Evolutionary conservation across 1,140 invertebrate species (phyloP).

Genomic region (Hyphantria cunea): DNA sequence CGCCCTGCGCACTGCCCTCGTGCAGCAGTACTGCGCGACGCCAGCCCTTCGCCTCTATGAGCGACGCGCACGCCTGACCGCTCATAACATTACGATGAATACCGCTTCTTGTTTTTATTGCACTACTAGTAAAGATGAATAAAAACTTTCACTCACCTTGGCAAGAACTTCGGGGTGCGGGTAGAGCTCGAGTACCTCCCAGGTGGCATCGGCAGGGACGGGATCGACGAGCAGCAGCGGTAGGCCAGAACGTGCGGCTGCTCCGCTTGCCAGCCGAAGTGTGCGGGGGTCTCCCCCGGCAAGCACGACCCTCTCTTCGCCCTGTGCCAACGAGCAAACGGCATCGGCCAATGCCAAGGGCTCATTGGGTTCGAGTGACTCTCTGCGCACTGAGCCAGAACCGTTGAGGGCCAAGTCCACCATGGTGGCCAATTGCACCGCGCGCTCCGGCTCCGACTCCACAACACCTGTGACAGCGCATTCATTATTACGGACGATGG

Average conservation of each 20-base stretch:
- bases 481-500: background rate
- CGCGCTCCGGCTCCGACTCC: slow-evolving; percentile 38
- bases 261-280: slow-evolving; percentile 39
- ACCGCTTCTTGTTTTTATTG: slow-evolving; percentile 30
- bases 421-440: slow-evolving; percentile 43
- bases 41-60: slow-evolving; percentile 64
- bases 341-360: slow-evolving; percentile 48
- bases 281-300: slow-evolving; percentile 36
- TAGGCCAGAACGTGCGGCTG: slow-evolving; percentile 56
- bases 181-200: slow-evolving; percentile 48
- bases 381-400: slow-evolving; percentile 29
- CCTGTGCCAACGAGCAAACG: slow-evolving; percentile 39
- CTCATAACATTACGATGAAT: background rate
- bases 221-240: slow-evolving; percentile 46
- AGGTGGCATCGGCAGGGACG: slow-evolving; percentile 27
- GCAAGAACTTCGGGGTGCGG: slow-evolving; percentile 50
- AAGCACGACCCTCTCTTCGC: slow-evolving; percentile 26
- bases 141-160: too few species aligned
- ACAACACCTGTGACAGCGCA: slow-evolving; percentile 42
- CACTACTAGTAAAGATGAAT: too few species aligned
- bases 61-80: slow-evolving; percentile 47
- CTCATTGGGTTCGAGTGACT: slow-evolving; percentile 44
- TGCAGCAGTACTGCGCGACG: slow-evolving; percentile 58
- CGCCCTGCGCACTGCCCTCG: slow-evolving; percentile 51
- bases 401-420: slow-evolving; percentile 40